These are phyloP conservation scores for Echeneis naucrates DNA, from an alignment of 2,797 vertebrate genomes.

Conservation along the genomic window DNA sequence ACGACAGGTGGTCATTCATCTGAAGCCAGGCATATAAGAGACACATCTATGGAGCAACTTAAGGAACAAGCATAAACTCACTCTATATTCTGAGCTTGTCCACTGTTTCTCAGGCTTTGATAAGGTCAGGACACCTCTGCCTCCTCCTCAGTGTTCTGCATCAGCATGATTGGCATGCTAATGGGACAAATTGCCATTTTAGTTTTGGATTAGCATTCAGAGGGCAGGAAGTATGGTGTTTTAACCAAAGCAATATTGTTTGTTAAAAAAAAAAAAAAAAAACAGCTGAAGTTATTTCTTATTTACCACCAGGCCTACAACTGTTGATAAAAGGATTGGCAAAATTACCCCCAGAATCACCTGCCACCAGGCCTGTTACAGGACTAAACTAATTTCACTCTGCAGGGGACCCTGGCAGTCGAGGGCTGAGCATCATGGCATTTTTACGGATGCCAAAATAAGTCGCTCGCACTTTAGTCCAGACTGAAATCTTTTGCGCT, in stretches of 20 bases:
- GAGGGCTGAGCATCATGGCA: neutral
- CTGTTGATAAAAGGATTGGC: neutral
- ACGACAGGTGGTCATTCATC: conserved; percentile 39
- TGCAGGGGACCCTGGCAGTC: neutral
- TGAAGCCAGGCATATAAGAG: neutral
- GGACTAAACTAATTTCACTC: neutral
- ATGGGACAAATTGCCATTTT: conserved; percentile 76
- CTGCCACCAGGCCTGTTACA: neutral
- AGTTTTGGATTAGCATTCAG: conserved; percentile 67
- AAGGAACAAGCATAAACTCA: neutral
- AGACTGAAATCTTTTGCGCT: too few species aligned
- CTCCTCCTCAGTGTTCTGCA: conserved; percentile 59
- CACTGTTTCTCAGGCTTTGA: conserved; percentile 61
- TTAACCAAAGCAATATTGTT: too few species aligned
- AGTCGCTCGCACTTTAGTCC: neutral
- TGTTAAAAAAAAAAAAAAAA: too few species aligned
- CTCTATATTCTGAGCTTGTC: conserved; percentile 70
- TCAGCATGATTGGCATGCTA: conserved; percentile 75
- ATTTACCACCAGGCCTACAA: neutral
- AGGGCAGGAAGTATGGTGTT: conserved; percentile 28
- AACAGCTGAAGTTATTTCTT: conserved; percentile 25
- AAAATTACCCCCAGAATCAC: conserved; percentile 5
- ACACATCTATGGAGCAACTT: neutral
- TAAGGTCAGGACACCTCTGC: conserved; percentile 80
- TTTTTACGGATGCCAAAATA: neutral